These are phyloP conservation scores for Sitta carolinensis DNA, from an alignment of 2,797 vertebrate genomes.

Conservation along the genomic window DNA sequence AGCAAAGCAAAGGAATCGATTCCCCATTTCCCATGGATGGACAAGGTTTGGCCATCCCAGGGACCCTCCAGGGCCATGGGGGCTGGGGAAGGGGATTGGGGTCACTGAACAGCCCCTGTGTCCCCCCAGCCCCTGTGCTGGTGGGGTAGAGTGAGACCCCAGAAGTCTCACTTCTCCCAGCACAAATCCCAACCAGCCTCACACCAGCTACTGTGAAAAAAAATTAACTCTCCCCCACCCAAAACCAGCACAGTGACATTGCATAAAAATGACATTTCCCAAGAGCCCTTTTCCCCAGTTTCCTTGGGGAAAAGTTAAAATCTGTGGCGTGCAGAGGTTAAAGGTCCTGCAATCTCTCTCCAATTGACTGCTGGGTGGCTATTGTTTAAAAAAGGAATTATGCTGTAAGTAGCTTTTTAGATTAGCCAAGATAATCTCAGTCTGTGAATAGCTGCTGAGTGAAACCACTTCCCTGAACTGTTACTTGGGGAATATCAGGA, in stretches of 20 bases:
- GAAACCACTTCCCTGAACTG: not conserved
- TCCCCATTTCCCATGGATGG: not conserved
- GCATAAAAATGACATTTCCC: not conserved
- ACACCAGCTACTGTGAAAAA: not conserved
- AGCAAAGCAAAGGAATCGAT: not conserved
- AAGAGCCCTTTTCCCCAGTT: not conserved
- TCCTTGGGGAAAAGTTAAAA: not conserved
- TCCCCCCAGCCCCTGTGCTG: not conserved
- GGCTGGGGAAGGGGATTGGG: not conserved
- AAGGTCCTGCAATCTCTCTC: not conserved
- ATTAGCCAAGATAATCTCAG: slow-evolving; percentile 57
- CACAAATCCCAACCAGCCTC: not conserved
- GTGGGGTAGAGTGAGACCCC: fast-evolving
- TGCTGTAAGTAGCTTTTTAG: slow-evolving; percentile 51
- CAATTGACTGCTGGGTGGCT: slow-evolving; percentile 18
- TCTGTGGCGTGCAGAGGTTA: not conserved
- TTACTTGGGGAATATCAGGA: not conserved
- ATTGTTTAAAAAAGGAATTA: slow-evolving; percentile 51
- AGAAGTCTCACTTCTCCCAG: not conserved
- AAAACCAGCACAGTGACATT: not conserved
- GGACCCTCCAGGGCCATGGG: fast-evolving
- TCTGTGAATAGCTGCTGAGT: slow-evolving; percentile 44
- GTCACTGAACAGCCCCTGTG: fast-evolving
- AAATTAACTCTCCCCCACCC: not conserved
- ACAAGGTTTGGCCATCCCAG: not conserved